Conservation (phyloP, 2,797 vertebrate species). For the Trichosurus vulpecula region DNA sequence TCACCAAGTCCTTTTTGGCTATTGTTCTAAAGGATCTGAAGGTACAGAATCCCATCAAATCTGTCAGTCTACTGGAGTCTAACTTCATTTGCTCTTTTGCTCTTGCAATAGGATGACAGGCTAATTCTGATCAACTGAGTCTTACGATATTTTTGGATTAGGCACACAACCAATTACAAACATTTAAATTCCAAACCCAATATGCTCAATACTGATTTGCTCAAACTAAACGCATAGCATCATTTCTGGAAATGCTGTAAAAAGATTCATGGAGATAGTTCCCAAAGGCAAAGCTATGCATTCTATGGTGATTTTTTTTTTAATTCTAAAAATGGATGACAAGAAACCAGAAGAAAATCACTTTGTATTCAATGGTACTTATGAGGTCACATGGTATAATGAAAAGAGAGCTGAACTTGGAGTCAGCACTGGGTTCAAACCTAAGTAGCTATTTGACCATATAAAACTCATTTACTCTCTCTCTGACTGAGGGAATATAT, state of each 20-base stretch:
- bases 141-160: slow-evolving; percentile 18
- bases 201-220: not conserved
- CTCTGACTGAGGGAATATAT: not conserved
- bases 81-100: slow-evolving; percentile 6
- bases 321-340: not conserved
- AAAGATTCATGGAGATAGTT: not conserved
- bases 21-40: slow-evolving; percentile 16
- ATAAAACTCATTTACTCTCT: not conserved
- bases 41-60: not conserved
- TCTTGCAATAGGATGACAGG: not conserved
- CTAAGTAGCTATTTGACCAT: not conserved
- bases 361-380: not conserved
- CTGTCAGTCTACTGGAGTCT: slow-evolving; percentile 15
- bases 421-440: not conserved
- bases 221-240: not conserved
- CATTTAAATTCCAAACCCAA: not conserved
- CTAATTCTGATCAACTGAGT: not conserved
- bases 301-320: not conserved
- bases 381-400: not conserved
- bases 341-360: not conserved
- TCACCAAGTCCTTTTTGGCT: not conserved
- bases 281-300: not conserved
- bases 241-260: not conserved
- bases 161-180: not conserved
- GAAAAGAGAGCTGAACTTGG: not conserved